phyloP scores from a whole-genome alignment of 2,113 vertebrate genomes.

The Ceratotherium simum region DNA sequence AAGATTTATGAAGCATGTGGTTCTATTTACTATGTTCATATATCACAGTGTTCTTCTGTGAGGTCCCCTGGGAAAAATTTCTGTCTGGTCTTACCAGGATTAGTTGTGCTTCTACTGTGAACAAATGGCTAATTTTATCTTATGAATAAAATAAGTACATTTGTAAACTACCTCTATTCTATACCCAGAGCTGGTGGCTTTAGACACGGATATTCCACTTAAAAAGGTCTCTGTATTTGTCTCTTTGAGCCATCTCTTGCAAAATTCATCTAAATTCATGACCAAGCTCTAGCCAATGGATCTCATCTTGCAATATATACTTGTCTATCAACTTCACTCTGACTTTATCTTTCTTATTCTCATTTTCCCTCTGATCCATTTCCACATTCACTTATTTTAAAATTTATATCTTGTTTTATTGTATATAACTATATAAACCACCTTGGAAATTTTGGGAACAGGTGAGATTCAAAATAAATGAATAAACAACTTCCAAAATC shows the following conservation, averaged over 20 bases:
- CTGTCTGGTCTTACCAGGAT: neutral
- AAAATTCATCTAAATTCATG: conserved; percentile 39
- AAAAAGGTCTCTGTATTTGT: neutral
- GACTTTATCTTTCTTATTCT: neutral
- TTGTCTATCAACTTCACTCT: neutral
- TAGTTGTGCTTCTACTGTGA: neutral
- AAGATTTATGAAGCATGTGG: neutral
- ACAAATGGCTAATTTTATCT: neutral
- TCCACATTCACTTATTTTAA: neutral
- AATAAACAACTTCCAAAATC: neutral
- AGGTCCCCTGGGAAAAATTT: neutral
- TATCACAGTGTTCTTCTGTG: neutral
- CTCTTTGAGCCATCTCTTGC: neutral
- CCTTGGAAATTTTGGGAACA: neutral
- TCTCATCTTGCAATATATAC: neutral
- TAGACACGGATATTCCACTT: neutral
- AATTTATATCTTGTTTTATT: neutral
- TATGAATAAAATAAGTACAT: neutral
- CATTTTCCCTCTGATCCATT: neutral
- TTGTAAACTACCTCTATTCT: neutral
- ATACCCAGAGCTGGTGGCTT: neutral
- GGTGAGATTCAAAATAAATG: neutral
- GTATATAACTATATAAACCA: neutral
- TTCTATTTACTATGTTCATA: neutral
- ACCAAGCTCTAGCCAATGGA: neutral